phyloP scores from a whole-genome alignment of 2,113 vertebrate species.

The Grammomys dolichurus region DNA sequence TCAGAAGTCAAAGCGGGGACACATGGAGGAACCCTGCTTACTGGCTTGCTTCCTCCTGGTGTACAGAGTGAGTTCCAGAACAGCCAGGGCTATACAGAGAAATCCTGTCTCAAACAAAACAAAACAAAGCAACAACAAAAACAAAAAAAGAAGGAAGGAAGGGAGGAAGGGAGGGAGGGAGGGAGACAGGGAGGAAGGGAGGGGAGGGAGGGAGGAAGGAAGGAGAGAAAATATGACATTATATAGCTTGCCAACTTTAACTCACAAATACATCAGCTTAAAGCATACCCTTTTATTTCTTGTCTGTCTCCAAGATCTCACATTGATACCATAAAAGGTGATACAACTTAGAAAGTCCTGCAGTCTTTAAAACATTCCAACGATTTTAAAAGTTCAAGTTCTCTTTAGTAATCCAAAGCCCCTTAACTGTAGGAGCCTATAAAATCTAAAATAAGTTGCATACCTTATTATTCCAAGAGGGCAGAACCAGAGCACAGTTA shows the following conservation, averaged over 20 bases:
- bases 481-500: not conserved
- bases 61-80: no score
- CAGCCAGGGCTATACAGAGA: no score
- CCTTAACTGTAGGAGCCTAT: not conserved
- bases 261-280: not conserved
- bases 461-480: not conserved
- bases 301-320: not conserved
- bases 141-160: no score
- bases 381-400: not conserved
- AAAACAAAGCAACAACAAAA: no score
- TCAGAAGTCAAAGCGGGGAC: not conserved
- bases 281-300: not conserved
- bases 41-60: not conserved
- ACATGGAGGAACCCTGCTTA: not conserved
- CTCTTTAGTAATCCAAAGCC: not conserved
- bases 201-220: fast-evolving
- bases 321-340: not conserved
- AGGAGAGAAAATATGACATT: not conserved
- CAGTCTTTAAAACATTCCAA: not conserved
- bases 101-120: no score
- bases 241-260: not conserved
- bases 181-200: fast-evolving
- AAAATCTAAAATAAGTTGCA: not conserved
- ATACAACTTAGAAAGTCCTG: not conserved
- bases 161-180: no score